phyloP scores from a whole-genome alignment of 2,113 vertebrate species.

The Bambusicola thoracicus region DNA sequence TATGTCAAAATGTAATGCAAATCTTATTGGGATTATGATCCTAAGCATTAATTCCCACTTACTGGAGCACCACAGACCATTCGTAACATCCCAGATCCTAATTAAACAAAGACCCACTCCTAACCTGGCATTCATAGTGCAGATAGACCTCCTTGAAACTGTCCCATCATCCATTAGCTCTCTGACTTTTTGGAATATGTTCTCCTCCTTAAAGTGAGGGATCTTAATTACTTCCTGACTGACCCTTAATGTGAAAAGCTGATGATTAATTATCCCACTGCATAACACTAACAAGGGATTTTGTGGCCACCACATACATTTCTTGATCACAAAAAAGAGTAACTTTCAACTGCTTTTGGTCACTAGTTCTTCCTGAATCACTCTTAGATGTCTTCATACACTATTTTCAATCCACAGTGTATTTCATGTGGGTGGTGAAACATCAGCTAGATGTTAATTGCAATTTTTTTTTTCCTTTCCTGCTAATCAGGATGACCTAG shows the following conservation, averaged over 20 bases:
- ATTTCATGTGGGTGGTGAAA: constrained; percentile 79
- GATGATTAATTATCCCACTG: constrained; percentile 39
- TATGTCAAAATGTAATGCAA: constrained; percentile 60
- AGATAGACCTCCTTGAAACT: not conserved
- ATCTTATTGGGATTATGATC: constrained; percentile 59
- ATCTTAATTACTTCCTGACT: constrained; percentile 3
- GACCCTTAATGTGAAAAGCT: constrained; percentile 17
- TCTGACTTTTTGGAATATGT: not conserved
- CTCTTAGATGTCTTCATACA: not conserved
- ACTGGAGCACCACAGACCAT: not conserved
- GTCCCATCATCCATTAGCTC: not conserved
- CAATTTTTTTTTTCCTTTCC: constrained; percentile 77
- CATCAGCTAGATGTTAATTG: constrained; percentile 86
- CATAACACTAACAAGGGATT: not conserved
- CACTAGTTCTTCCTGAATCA: not conserved
- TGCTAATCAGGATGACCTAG: constrained; percentile 88
- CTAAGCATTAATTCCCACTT: constrained; percentile 49
- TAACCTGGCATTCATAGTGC: constrained; percentile 14
- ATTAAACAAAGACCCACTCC: constrained; percentile 31
- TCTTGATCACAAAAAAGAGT: not conserved
- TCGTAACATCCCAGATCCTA: constrained; percentile 44
- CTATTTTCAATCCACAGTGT: not conserved
- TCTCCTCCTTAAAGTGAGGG: not conserved
- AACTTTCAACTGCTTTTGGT: not conserved
- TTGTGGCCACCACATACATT: not conserved